phyloP scores from a whole-genome alignment of 2,113 vertebrate genomes.

The Thunnus maccoyii region DNA sequence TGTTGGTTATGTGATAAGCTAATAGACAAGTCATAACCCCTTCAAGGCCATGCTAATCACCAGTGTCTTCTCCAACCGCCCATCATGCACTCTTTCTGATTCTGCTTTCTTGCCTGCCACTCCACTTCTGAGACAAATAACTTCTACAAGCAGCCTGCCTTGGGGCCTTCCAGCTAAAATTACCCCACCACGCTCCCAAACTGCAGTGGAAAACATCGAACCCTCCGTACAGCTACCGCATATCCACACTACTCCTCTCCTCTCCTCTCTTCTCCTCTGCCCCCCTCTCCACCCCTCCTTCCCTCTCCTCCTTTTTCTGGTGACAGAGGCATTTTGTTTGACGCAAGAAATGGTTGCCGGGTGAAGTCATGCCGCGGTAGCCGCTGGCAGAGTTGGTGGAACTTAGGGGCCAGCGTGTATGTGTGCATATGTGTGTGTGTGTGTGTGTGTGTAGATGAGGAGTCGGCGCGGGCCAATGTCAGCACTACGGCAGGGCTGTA shows the following conservation, averaged over 20 bases:
- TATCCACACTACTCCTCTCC: conserved; percentile 66
- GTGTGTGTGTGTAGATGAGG: conserved; percentile 70
- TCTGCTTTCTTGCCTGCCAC: conserved; percentile 65
- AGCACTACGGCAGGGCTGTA: conserved; percentile 85
- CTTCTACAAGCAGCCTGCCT: conserved; percentile 75
- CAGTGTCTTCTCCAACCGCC: conserved; percentile 60
- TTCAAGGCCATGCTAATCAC: conserved; percentile 7
- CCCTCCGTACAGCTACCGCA: conserved; percentile 64
- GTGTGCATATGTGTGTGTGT: conserved; percentile 18
- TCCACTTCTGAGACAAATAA: conserved; percentile 77
- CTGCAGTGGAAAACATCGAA: conserved; percentile 84
- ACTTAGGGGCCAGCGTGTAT: conserved; percentile 70
- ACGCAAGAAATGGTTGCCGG: conserved; percentile 83
- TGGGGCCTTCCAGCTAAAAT: conserved; percentile 84
- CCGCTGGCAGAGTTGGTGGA: conserved; percentile 82
- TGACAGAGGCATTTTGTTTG: conserved; percentile 89
- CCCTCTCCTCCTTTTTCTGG: conserved; percentile 80
- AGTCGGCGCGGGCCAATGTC: conserved; percentile 83
- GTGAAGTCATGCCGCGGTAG: conserved; percentile 87
- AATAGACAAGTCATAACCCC: conserved; percentile 10
- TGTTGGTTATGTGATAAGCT: conserved; percentile 21
- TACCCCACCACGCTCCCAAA: conserved; percentile 71
- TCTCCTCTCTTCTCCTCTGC: conserved; percentile 42
- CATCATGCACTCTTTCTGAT: conserved; percentile 72
- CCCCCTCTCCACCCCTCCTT: conserved; percentile 3